These are phyloP conservation scores for Brachionus plicatilis DNA, from an alignment of 1,140 invertebrate genomes.

Conservation along the genomic window DNA sequence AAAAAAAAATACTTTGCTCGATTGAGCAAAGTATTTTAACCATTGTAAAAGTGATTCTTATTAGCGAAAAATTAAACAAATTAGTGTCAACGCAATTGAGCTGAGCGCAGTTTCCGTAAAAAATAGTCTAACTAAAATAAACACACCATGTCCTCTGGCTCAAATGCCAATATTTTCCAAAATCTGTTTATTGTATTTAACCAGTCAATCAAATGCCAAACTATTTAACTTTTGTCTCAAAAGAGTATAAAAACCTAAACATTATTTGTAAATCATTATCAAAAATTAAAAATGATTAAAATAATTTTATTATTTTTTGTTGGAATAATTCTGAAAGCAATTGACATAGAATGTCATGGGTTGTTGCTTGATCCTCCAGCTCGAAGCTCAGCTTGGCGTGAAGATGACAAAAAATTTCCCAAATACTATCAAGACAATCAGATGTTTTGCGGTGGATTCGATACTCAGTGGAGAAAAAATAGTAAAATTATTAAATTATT, in stretches of 20 bases:
- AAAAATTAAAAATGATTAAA: background rate
- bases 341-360: constrained; percentile 31
- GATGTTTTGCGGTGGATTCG: constrained; percentile 78
- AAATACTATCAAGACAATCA: constrained; percentile 82
- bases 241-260: background rate
- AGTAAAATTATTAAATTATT: background rate
- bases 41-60: background rate
- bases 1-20: background rate
- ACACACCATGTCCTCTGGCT: background rate
- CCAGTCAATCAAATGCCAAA: background rate
- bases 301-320: background rate
- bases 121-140: background rate
- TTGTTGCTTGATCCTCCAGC: constrained; percentile 12
- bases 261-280: background rate
- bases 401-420: constrained; percentile 48
- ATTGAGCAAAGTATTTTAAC: background rate
- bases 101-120: background rate
- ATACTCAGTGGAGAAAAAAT: constrained; percentile 46
- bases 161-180: background rate
- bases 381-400: constrained; percentile 63
- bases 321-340: background rate
- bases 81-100: background rate
- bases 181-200: background rate
- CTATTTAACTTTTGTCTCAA: background rate
- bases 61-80: background rate